Evolutionary conservation across 1,140 invertebrate genomes (phyloP).

Genomic region (Aphelenchoides fujianensis): DNA sequence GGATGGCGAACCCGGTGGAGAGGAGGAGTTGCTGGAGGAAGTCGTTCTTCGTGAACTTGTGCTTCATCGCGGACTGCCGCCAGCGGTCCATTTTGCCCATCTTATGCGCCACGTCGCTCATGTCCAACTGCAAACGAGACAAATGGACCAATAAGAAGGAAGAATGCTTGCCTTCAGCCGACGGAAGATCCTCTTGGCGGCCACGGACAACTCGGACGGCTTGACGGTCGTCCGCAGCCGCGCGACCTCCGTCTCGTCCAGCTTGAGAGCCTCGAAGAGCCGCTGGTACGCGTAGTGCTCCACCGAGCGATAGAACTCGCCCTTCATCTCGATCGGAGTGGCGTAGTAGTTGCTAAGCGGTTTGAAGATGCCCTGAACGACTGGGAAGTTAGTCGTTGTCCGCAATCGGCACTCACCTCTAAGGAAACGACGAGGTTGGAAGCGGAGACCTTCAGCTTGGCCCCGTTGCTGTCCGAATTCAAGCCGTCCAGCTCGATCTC

Average conservation of each 20-base stretch:
- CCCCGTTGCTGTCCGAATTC: slow-evolving; percentile 47
- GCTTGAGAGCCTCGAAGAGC: slow-evolving; percentile 55
- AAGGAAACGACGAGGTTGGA: slow-evolving; percentile 53
- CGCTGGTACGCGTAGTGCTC: slow-evolving; percentile 62
- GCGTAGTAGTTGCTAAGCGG: slow-evolving; percentile 59
- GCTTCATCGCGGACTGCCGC: slow-evolving; percentile 62
- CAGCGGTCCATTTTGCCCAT: slow-evolving; percentile 51
- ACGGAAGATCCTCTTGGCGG: slow-evolving; percentile 48
- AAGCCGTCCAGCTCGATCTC: slow-evolving; percentile 45
- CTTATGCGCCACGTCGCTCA: slow-evolving; percentile 45
- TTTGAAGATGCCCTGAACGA: slow-evolving; percentile 48
- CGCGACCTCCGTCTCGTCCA: slow-evolving; percentile 53
- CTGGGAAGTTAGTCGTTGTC: neutral
- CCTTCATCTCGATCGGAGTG: slow-evolving; percentile 55
- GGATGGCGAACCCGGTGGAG: slow-evolving; percentile 56
- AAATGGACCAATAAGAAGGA: slow-evolving; percentile 9
- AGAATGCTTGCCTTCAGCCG: slow-evolving; percentile 38
- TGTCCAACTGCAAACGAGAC: neutral
- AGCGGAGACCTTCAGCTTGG: slow-evolving; percentile 38
- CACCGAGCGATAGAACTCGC: slow-evolving; percentile 50
- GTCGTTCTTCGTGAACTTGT: slow-evolving; percentile 57
- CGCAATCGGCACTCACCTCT: slow-evolving; percentile 20
- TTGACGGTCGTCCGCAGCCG: slow-evolving; percentile 56
- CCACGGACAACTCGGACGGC: slow-evolving; percentile 45
- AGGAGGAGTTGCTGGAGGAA: slow-evolving; percentile 55